These are phyloP conservation scores for Gymnarchus niloticus DNA, from an alignment of 2,113 vertebrate species.

Conservation along the genomic window DNA sequence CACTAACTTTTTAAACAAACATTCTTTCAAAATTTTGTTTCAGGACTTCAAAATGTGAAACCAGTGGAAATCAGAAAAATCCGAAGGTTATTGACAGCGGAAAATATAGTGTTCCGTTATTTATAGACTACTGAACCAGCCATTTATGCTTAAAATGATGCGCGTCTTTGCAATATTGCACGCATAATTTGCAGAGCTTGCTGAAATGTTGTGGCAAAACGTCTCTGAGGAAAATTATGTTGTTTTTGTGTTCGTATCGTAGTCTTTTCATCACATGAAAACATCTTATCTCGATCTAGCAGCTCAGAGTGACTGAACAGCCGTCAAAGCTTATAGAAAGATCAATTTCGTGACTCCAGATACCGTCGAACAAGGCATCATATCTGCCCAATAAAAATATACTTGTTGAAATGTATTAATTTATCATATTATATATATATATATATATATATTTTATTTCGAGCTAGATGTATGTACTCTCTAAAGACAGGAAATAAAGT, in stretches of 20 bases:
- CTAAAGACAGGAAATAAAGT: not conserved
- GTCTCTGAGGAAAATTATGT: no score
- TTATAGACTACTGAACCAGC: constrained; percentile 24
- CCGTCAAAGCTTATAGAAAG: not conserved
- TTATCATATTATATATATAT: not conserved
- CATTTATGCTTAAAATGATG: not conserved
- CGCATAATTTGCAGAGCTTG: no score
- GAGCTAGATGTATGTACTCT: not conserved
- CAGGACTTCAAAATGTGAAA: constrained; percentile 43
- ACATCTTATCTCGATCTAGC: not conserved
- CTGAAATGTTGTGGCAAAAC: no score
- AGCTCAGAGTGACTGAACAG: not conserved
- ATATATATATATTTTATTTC: not conserved
- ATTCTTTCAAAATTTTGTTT: not conserved
- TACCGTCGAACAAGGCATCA: not conserved
- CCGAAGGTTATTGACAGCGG: constrained; percentile 38
- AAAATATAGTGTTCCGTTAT: constrained; percentile 46
- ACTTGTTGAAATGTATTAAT: not conserved
- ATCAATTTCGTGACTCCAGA: not conserved
- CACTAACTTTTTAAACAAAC: not conserved
- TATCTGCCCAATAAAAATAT: no score
- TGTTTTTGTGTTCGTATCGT: not conserved
- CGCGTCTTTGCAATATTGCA: not conserved
- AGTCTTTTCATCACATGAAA: not conserved
- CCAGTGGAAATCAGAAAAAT: constrained; percentile 33